Evolutionary conservation across 2,888 invertebrate genomes (phyloP).

Genomic region (Drosophila mercatorum): DNA sequence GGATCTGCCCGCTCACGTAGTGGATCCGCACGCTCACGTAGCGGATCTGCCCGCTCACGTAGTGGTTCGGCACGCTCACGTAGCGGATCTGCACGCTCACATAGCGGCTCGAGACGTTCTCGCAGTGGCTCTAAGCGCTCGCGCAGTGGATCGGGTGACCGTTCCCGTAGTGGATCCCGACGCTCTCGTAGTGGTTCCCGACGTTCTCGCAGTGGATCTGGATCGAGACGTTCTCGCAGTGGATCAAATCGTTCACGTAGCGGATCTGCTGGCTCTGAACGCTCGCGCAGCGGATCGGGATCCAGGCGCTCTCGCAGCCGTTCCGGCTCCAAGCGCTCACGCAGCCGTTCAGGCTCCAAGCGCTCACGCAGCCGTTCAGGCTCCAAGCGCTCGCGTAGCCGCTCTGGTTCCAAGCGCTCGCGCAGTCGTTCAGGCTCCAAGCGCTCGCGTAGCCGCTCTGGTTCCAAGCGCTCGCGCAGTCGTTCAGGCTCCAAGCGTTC

Average conservation of each 20-base stretch:
- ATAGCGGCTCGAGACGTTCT: conserved; percentile 70
- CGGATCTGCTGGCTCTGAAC: conserved; percentile 56
- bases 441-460: conserved; percentile 40
- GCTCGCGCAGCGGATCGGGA: conserved; percentile 62
- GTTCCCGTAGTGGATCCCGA: conserved; percentile 30
- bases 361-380: conserved; percentile 45
- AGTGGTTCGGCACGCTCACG: conserved; percentile 68
- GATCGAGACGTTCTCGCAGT: conserved; percentile 65
- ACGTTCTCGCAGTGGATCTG: conserved; percentile 57
- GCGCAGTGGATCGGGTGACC: conserved; percentile 40
- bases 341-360: conserved; percentile 51
- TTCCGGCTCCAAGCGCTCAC: conserved; percentile 45
- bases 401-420: conserved; percentile 62
- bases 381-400: conserved; percentile 60
- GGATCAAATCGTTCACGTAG: conserved; percentile 51
- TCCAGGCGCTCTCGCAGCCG: conserved; percentile 46
- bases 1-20: conserved; percentile 70
- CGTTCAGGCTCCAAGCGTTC: conserved; percentile 73
- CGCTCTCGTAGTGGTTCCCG: conserved; percentile 61
- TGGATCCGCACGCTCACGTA: conserved; percentile 33
- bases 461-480: conserved; percentile 58
- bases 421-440: conserved; percentile 62
- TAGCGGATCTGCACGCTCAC: conserved; percentile 66
- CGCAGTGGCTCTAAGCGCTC: conserved; percentile 67
- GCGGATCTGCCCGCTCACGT: conserved; percentile 59